These are phyloP conservation scores for Trididemnum nubilum DNA, from an alignment of 23 tunicate species.

Conservation along the genomic window DNA sequence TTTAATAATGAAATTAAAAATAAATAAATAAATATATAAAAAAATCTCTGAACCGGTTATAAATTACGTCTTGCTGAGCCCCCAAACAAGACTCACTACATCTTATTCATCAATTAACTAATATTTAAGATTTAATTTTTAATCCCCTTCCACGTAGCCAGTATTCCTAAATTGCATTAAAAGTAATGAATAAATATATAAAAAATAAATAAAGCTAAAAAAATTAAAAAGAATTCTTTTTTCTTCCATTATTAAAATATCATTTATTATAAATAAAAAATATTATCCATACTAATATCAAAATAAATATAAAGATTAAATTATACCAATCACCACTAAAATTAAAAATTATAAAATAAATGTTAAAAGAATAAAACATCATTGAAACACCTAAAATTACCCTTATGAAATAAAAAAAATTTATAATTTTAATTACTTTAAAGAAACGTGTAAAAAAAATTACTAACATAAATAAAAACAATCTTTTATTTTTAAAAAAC, in stretches of 20 bases:
- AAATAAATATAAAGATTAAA: not conserved
- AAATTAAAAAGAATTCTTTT: not conserved
- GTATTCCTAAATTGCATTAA: not conserved
- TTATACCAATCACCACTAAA: not conserved
- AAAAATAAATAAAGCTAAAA: not conserved
- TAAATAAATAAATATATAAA: not conserved
- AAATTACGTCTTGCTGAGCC: not conserved
- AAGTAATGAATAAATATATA: not conserved
- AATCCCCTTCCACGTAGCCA: not conserved
- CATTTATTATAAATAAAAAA: not conserved
- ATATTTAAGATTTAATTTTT: not conserved
- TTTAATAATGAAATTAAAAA: no score
- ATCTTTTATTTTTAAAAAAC: no score
- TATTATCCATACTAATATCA: not conserved
- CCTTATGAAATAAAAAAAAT: not conserved
- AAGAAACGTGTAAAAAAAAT: no score
- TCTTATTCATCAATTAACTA: constrained; percentile 4
- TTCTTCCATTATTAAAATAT: not conserved
- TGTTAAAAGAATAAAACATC: no score
- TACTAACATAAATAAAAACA: no score
- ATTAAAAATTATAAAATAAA: not conserved
- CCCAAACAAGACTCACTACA: not conserved
- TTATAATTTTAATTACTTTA: not conserved
- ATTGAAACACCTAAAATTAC: no score
- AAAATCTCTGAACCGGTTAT: constrained; percentile 22